These are phyloP conservation scores for Neomicropteryx cornuta DNA, from an alignment of 1,140 invertebrate species.

Conservation along the genomic window DNA sequence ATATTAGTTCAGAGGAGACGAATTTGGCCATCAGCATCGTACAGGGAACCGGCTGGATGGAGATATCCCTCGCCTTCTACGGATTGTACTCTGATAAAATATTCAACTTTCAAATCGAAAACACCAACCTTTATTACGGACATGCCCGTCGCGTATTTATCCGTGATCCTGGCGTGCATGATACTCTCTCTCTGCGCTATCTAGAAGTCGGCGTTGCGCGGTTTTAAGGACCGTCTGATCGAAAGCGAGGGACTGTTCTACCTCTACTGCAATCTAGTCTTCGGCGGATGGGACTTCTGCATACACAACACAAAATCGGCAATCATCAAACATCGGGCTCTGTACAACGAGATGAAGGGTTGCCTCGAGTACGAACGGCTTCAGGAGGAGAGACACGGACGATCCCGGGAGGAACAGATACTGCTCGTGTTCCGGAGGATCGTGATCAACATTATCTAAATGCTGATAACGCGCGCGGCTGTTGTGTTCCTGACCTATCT, in stretches of 20 bases:
- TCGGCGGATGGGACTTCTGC: conserved; percentile 82
- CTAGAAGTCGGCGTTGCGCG: conserved; percentile 54
- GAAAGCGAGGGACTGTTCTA: conserved; percentile 71
- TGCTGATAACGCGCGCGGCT: conserved; percentile 53
- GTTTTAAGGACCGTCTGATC: conserved; percentile 59
- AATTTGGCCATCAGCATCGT: conserved; percentile 46
- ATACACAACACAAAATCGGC: conserved; percentile 71
- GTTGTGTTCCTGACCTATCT: too few species aligned
- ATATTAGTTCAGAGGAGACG: conserved; percentile 29
- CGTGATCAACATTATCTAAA: conserved; percentile 58
- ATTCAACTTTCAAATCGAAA: conserved; percentile 32
- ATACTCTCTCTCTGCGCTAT: conserved; percentile 58
- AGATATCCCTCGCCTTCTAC: conserved; percentile 66
- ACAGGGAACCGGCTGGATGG: conserved; percentile 64
- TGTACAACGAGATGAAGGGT: conserved; percentile 66
- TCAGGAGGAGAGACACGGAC: conserved; percentile 55
- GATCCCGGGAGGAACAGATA: conserved; percentile 53
- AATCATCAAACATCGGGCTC: conserved; percentile 64
- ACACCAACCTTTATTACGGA: conserved; percentile 51
- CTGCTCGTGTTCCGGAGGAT: conserved; percentile 52
- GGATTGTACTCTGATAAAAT: conserved; percentile 58
- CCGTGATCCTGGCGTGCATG: conserved; percentile 50
- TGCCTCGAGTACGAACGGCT: conserved; percentile 54
- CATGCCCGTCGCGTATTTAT: conserved; percentile 64
- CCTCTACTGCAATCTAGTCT: conserved; percentile 73